phyloP scores from a whole-genome alignment of 2,888 invertebrate species.

The Agriopis marginaria region DNA sequence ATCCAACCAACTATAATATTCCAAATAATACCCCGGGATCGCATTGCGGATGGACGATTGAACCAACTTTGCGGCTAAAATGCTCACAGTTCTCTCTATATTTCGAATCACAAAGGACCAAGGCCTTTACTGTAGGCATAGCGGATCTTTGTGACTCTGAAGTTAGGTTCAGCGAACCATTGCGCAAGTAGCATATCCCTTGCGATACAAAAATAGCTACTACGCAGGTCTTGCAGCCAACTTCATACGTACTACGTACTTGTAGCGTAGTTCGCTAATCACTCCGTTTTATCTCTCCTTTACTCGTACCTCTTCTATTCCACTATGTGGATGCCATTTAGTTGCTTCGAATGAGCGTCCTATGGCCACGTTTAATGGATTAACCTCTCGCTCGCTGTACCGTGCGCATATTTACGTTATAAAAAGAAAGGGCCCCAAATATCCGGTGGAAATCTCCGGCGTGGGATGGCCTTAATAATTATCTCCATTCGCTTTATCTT shows the following conservation, averaged over 20 bases:
- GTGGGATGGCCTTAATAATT: slow-evolving; percentile 58
- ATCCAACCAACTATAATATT: slow-evolving; percentile 23
- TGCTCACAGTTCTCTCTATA: slow-evolving; percentile 44
- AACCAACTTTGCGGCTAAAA: slow-evolving; percentile 50
- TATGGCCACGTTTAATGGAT: slow-evolving; percentile 42
- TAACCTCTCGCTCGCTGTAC: slow-evolving; percentile 43
- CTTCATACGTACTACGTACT: not conserved
- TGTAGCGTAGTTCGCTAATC: slow-evolving; percentile 40
- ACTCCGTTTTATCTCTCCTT: slow-evolving; percentile 28
- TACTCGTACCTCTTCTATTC: slow-evolving; percentile 16
- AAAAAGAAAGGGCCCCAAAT: slow-evolving; percentile 49
- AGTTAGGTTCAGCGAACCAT: no score
- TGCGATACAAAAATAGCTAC: no score
- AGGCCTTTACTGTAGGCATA: slow-evolving; percentile 4
- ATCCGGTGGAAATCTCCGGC: slow-evolving; percentile 55
- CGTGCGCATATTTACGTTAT: slow-evolving; percentile 48
- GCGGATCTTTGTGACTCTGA: no score
- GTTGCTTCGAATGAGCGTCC: slow-evolving; percentile 12
- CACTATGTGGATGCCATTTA: slow-evolving; percentile 11
- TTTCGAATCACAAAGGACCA: slow-evolving; percentile 39
- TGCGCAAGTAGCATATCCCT: no score
- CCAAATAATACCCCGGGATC: slow-evolving; percentile 52
- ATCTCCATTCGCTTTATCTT: slow-evolving; percentile 63
- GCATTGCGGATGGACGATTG: slow-evolving; percentile 51
- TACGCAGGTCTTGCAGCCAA: no score